Evolutionary conservation across 1,140 invertebrate genomes (phyloP).

Genomic region (Apis florea): DNA sequence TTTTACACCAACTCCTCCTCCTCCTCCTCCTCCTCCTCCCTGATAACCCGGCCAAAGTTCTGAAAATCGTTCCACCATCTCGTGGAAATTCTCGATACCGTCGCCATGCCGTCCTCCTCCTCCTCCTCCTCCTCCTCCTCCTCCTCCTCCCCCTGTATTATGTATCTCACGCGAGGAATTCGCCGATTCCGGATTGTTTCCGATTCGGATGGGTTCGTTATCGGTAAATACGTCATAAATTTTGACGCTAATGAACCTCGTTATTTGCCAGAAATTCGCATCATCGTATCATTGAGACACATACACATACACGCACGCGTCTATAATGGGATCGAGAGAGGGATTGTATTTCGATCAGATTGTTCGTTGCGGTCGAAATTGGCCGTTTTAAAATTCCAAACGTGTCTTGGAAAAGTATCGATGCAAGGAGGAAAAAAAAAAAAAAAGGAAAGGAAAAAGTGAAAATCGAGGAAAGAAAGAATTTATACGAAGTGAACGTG

Average conservation of each 20-base stretch:
- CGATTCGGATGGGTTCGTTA: background rate
- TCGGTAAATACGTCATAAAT: no score
- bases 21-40: background rate
- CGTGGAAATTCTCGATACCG: background rate
- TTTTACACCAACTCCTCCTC: background rate
- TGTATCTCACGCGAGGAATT: background rate
- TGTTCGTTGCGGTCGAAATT: no score
- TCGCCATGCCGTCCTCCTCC: no score
- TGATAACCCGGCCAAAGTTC: constrained; percentile 7
- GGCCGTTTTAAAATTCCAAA: no score
- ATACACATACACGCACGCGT: background rate
- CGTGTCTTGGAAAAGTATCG: no score
- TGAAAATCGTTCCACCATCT: constrained; percentile 13
- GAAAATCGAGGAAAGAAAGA: no score
- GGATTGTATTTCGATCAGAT: no score
- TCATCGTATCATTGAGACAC: no score
- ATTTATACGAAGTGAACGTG: no score
- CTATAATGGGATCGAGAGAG: background rate
- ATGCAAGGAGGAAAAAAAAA: no score
- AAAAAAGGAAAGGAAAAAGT: no score
- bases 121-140: no score
- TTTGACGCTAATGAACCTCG: background rate
- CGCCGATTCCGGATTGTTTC: background rate
- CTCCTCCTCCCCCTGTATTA: background rate
- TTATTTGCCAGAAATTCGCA: background rate